Base-by-base conservation (phyloP, 2,888 invertebrate genomes). In the Lepidochrysops patricia region DNA sequence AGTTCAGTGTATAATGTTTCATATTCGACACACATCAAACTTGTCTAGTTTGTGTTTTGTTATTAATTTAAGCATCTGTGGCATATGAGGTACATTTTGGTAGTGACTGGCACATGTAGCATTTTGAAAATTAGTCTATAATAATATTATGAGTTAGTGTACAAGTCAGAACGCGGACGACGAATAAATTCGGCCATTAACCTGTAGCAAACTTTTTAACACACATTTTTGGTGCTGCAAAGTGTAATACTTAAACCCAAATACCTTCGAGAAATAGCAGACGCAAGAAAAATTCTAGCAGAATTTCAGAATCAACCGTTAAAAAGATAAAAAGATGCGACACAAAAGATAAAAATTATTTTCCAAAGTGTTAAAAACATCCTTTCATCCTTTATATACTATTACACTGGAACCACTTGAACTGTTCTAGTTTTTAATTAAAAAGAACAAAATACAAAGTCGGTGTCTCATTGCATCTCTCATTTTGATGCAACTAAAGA, bases 361-460 rank as follows among this genome's bases (percentile, higher is more conserved):
- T 43, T 43, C 9, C 19, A 43, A 43, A 15, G 37, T 23, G 9
- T 9, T 9, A 23, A 43, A 19, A 43, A 43, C 12, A 43, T 43
- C 43, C 12, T 50, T 26, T 50, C n/a, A 26, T 25, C 26, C 13
- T 26, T 50, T 26, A 2, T 50, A 23, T 25, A n/a, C 13, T 50
- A 9, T 50, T 13, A 9, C 26, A 50, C 26, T 50, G 25, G 7
- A 50, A 50, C 5, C 26, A 50, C 26, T 50, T 26, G 50, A 50
- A 25, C 26, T 50, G n/a, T n/a, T 50, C 12, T 23, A 50, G 49
- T 26, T 50, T 26, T 50, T 26, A 26, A 26, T 50, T 50, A 26
- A 50, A 50, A 50, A n/a, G 13, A 26, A 50, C 50, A 50, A 26
- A 50, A 50, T 26, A 50, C 50, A 50, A 50, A 50, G 26, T 26